A percentile compares a stretch with the other conserved stretches of the same genome.
Conservation (phyloP, 2,888 invertebrate species). For the Empis stercorea region DNA sequence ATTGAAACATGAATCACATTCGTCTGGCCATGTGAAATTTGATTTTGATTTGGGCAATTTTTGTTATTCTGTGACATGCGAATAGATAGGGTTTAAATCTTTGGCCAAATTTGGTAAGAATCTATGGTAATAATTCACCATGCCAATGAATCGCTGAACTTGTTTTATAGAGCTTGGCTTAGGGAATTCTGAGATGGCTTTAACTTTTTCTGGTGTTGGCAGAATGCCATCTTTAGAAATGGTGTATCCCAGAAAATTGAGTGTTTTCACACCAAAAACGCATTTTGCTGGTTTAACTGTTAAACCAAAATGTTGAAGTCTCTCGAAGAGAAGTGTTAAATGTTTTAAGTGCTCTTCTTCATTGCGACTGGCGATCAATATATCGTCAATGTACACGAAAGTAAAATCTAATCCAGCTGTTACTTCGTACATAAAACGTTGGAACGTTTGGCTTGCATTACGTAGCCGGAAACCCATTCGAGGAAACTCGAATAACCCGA, state of each 20-base stretch:
- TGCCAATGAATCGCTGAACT: constrained; percentile 3
- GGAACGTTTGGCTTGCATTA: neutral
- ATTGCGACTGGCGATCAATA: neutral
- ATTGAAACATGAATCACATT: neutral
- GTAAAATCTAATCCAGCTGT: neutral
- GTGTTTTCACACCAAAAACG: neutral
- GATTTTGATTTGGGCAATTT: neutral
- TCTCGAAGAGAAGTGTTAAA: neutral
- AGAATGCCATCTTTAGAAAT: neutral
- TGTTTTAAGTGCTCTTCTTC: neutral
- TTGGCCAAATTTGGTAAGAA: constrained; percentile 2
- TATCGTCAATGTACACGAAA: neutral
- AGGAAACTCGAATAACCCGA: too few species aligned
- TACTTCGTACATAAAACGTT: constrained; percentile 1
- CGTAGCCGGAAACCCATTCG: too few species aligned
- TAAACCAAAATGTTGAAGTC: neutral
- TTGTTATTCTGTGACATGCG: neutral
- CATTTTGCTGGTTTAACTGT: constrained; percentile 1
- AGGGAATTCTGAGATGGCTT: neutral
- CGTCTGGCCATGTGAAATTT: neutral
- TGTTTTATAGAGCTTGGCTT: neutral
- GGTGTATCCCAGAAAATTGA: constrained; percentile 4
- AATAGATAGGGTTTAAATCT: constrained; percentile 1
- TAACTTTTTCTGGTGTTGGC: neutral
- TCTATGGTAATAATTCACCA: constrained; percentile 5